Conservation (phyloP, 1,140 invertebrate species). For the Nylanderia fulva region DNA sequence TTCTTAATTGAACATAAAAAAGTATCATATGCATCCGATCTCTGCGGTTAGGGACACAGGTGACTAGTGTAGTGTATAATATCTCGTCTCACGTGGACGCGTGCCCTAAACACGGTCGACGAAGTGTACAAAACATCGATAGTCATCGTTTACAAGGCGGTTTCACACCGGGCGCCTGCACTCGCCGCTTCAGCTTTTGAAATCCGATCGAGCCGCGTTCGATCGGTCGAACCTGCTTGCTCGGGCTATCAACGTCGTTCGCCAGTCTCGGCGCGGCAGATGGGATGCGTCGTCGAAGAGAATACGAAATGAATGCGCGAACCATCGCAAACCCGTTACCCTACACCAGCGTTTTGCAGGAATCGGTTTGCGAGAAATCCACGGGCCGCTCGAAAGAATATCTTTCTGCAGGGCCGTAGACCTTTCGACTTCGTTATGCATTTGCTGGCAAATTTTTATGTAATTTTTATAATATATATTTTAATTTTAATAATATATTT, state of each 20-base stretch:
- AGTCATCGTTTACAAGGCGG: slow-evolving; percentile 49
- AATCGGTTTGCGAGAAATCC: slow-evolving; percentile 49
- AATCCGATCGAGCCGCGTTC: slow-evolving; percentile 68
- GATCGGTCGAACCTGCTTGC: slow-evolving; percentile 15
- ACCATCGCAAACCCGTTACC: slow-evolving; percentile 71
- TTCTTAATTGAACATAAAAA: background rate
- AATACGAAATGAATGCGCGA: slow-evolving; percentile 76
- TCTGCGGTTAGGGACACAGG: slow-evolving; percentile 1
- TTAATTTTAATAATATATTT: too few relatives aligned
- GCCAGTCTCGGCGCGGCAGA: slow-evolving; percentile 66
- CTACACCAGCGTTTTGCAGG: slow-evolving; percentile 36
- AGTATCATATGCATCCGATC: background rate
- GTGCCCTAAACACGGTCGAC: slow-evolving; percentile 48
- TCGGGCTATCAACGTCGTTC: slow-evolving; percentile 51
- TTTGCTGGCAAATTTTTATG: background rate
- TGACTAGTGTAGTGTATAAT: background rate
- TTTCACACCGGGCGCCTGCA: slow-evolving; percentile 35
- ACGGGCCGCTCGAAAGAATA: background rate
- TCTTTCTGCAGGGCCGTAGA: slow-evolving; percentile 19
- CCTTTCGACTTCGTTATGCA: background rate
- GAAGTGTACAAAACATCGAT: slow-evolving; percentile 50
- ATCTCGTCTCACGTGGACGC: slow-evolving; percentile 20
- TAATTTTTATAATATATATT: too few relatives aligned
- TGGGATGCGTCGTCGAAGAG: slow-evolving; percentile 76
- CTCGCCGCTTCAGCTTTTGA: slow-evolving; percentile 59